Base-by-base conservation (phyloP, 1,140 invertebrate species). In the Teleopsis dalmanni region DNA sequence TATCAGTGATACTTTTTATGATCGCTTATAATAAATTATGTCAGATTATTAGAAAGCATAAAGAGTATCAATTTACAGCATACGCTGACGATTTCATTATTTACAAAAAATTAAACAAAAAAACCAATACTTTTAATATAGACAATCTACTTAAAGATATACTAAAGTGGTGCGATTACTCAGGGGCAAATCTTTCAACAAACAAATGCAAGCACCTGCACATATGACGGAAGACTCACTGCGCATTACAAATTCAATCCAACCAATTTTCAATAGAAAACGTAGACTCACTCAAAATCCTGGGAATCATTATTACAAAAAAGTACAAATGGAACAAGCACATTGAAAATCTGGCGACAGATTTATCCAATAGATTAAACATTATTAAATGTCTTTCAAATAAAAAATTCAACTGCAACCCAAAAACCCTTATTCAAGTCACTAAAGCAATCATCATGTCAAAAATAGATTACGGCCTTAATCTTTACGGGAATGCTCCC, bases 371-470 rank as follows among this genome's bases (percentile, higher is more conserved):
- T 19, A 44, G 40, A 19, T 41, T 50, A 25, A 51, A 54, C 27
- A 48, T 55, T 38, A 50, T 54, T 43, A 54, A 57, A 47, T 57
- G 48, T 19, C 46, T 55, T 8, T 44, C 50, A 29, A 52, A 33
- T 25, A 22, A 21, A 27, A 57, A 44, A 48, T 51, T 47, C 11
- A 55, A 51, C 21, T 50, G 50, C 37, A 52, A 45, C 11, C 36
- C 42, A 4, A 26, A 16, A 16, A 52, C 47, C 13, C 22, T 53
- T 8, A 9, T 45, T 38, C 46, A 44, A 6, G 21, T 35, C 5
- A 36, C 42, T 33, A 49, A 55, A 45, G 45, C 52, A 42, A 42
- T 49, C 22, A 16, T 53, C 16, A 46, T 22, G 13, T 18, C 43
- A 21, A 47, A 53, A 47, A 46, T 46, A 27, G 48, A 52, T 36